Evolutionary conservation across 1,140 invertebrate genomes (phyloP).

Genomic region (Anastatus disparis): DNA sequence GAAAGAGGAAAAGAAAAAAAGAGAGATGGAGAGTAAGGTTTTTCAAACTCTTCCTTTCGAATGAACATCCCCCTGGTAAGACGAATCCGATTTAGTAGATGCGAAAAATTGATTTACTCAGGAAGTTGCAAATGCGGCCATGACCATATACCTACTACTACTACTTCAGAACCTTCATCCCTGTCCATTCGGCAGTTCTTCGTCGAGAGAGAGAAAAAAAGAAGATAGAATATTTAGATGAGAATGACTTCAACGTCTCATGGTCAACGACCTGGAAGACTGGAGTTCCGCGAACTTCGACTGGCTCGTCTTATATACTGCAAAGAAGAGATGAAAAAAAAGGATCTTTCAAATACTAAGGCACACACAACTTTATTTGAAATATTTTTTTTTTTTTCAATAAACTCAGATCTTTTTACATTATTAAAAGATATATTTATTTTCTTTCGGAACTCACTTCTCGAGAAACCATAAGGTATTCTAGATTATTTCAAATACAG

Average conservation of each 20-base stretch:
- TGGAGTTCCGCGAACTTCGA: constrained; percentile 42
- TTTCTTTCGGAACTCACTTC: neutral
- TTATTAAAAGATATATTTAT: constrained; percentile 28
- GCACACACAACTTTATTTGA: constrained; percentile 12
- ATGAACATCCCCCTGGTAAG: constrained; percentile 25
- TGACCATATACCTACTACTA: neutral
- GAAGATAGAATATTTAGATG: too few species aligned
- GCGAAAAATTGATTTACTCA: constrained; percentile 52
- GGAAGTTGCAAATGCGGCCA: constrained; percentile 46
- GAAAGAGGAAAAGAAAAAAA: neutral
- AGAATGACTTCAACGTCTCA: neutral
- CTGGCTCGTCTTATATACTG: neutral
- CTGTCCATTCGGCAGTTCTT: neutral
- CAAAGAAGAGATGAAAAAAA: neutral
- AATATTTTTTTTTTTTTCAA: neutral
- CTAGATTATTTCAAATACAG: too few species aligned
- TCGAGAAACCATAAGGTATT: too few species aligned
- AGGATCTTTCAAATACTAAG: neutral
- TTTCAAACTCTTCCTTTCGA: constrained; percentile 35
- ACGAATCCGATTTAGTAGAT: constrained; percentile 45
- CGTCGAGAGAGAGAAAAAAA: neutral
- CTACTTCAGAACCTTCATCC: too few species aligned
- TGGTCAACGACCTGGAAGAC: constrained; percentile 42
- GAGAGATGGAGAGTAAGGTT: neutral
- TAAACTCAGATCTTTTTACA: constrained; percentile 12